Evolutionary conservation across 2,113 vertebrate genomes (phyloP).

Genomic region (Toxostoma redivivum): DNA sequence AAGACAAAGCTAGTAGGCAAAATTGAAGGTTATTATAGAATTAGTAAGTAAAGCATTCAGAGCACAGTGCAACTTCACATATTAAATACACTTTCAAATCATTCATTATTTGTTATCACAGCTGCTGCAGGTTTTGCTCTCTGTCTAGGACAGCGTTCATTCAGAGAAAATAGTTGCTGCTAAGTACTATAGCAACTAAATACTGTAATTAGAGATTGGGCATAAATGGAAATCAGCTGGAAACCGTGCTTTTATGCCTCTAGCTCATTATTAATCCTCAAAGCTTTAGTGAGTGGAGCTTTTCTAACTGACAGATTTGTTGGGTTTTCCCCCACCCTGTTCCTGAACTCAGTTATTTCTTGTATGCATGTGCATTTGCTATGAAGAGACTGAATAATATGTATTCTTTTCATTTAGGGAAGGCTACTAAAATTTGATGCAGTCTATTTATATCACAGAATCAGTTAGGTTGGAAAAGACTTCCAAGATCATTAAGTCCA

Average conservation of each 20-base stretch:
- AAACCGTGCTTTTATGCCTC: conserved; percentile 8
- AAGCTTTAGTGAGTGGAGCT: background rate
- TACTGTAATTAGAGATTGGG: conserved; percentile 49
- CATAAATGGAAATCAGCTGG: conserved; percentile 39
- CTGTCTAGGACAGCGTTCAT: conserved; percentile 14
- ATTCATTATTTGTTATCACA: conserved; percentile 50
- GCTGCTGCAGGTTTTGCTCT: conserved; percentile 39
- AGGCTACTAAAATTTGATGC: background rate
- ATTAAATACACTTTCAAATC: conserved; percentile 17
- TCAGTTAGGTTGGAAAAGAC: background rate
- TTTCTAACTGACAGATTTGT: background rate
- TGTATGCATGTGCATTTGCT: background rate
- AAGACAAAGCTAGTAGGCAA: background rate
- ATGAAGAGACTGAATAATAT: background rate
- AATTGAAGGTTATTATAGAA: conserved; percentile 12
- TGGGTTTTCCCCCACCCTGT: rapidly evolving
- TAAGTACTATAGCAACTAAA: conserved; percentile 44
- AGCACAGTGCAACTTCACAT: conserved; percentile 10
- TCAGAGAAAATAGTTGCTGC: conserved; percentile 49
- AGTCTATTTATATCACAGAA: background rate
- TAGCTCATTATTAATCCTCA: background rate
- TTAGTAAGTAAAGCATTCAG: conserved; percentile 22
- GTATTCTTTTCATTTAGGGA: background rate
- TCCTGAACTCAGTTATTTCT: background rate
- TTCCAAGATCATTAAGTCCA: background rate